Evolutionary conservation across 2,113 vertebrate genomes (phyloP).

Genomic region (Pachypanchax playfairii): DNA sequence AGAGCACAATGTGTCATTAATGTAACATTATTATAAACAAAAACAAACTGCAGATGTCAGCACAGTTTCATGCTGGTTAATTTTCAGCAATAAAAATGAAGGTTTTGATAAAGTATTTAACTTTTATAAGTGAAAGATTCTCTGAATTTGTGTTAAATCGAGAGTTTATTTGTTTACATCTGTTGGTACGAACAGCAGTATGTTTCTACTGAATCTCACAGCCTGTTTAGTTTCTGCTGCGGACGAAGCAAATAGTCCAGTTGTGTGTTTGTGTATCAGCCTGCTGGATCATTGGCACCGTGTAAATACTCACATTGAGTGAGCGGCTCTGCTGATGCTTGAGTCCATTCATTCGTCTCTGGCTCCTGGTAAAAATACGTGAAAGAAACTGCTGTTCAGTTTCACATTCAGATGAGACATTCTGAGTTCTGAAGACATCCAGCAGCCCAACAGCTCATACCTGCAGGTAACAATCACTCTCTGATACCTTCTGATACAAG

Average conservation of each 20-base stretch:
- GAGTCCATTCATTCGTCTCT: constrained; percentile 45
- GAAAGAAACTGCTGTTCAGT: constrained; percentile 63
- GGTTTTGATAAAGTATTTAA: background rate
- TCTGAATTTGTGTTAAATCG: too few species aligned
- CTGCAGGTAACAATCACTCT: constrained; percentile 53
- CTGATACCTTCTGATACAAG: background rate
- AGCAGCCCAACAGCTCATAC: background rate
- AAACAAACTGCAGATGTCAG: background rate
- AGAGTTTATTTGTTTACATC: too few species aligned
- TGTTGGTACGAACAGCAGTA: too few species aligned
- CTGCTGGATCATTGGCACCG: constrained; percentile 17
- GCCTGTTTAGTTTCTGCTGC: constrained; percentile 11
- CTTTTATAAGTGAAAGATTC: background rate
- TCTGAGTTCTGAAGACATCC: constrained; percentile 36
- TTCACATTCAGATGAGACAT: constrained; percentile 36
- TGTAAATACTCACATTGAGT: constrained; percentile 8
- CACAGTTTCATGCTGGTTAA: background rate
- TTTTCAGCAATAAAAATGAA: background rate
- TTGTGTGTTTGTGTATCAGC: background rate
- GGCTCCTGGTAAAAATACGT: constrained; percentile 13
- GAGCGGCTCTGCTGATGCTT: constrained; percentile 2
- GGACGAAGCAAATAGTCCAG: background rate
- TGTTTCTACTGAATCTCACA: constrained; percentile 38
- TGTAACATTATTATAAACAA: background rate
- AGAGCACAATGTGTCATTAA: too few species aligned